Evolutionary conservation across 2,797 vertebrate species (phyloP), one percentile per base, ranked within the genome.

Genomic region (Typhlichthys subterraneus): DNA sequence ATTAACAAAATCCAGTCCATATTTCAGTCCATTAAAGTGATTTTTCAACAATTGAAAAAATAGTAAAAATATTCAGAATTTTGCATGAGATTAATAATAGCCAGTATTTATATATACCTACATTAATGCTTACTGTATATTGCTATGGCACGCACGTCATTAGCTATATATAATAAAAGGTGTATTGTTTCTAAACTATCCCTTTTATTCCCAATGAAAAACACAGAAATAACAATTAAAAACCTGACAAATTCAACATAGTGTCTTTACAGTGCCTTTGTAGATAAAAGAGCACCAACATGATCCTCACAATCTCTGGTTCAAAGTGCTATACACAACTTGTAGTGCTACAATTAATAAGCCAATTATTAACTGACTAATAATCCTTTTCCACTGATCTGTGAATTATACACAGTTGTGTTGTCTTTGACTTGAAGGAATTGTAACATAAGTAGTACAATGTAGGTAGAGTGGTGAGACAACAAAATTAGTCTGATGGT

Each of bases 131-230:
- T 70, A 42, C 38, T 42, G 38, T 42, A 42, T 73, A 15, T 59
- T 77, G 45, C 42, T 73, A 79, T 79, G 76, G 76, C 76, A 87
- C 79, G 74, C 13, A 73, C 64, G 23, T 66, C 66, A 77, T 46
- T 59, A n/a, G 1, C 2, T 65, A n/a, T 54, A 61, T 57, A 3
- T 19, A 10, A 4, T 50, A 53, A 7, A 47, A 50, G 14, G 17
- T 51, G 42, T 12, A 2, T 33, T 1, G 12, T 46, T 58, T 48
- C 17, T 6, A n/a, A 70, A 66, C 50, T 61, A 11, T 45, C 8
- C 14, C 45, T 63, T 62, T 59, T 12, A 60, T 53, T 71, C 33
- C 46, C 15, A 29, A 45, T 45, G 2, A 61, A 17, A 33, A 56
- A 38, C 1, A 9, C 4, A 2, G 12, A 29, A 12, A 33, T 31